A percentile compares a stretch with the other conserved stretches of the same genome.
These are phyloP conservation scores for Nomada flava DNA, from an alignment of 2,888 invertebrate species.

Conservation along the genomic window DNA sequence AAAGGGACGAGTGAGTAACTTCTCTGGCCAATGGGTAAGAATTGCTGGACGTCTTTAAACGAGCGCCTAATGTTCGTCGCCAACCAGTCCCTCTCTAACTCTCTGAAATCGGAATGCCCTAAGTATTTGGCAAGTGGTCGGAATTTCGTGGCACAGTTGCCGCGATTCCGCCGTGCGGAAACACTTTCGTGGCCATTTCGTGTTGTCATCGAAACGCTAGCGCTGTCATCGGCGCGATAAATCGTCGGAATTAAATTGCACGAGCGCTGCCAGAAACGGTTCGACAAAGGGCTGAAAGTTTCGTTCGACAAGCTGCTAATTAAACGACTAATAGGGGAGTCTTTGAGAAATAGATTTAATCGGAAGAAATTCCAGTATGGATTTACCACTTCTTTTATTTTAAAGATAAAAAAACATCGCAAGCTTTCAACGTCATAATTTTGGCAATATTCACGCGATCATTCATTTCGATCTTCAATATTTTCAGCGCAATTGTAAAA, in stretches of 20 bases:
- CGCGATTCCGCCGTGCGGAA: conserved; percentile 33
- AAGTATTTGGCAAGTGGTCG: conserved; percentile 59
- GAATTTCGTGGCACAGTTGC: conserved; percentile 49
- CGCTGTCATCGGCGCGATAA: conserved; percentile 37
- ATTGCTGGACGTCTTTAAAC: conserved; percentile 47
- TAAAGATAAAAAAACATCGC: no score
- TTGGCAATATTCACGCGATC: no score
- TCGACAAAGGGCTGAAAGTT: background rate
- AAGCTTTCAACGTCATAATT: no score
- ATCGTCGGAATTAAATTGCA: conserved; percentile 38
- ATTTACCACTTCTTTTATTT: no score
- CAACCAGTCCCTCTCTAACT: conserved; percentile 24
- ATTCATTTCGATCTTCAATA: background rate
- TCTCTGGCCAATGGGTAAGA: conserved; percentile 10
- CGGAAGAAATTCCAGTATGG: background rate
- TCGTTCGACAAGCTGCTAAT: background rate
- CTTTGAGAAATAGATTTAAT: background rate
- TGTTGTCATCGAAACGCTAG: conserved; percentile 38
- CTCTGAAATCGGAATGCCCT: conserved; percentile 33
- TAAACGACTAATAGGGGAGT: background rate
- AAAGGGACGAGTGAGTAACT: conserved; percentile 12
- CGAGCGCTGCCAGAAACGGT: background rate
- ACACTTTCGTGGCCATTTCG: conserved; percentile 36
- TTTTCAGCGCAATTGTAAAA: no score
- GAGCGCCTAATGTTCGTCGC: conserved; percentile 36